A percentile compares a stretch with the other conserved stretches of the same genome.
Conservation (phyloP, 2,113 vertebrate genomes). For the Entosphenus tridentatus region DNA sequence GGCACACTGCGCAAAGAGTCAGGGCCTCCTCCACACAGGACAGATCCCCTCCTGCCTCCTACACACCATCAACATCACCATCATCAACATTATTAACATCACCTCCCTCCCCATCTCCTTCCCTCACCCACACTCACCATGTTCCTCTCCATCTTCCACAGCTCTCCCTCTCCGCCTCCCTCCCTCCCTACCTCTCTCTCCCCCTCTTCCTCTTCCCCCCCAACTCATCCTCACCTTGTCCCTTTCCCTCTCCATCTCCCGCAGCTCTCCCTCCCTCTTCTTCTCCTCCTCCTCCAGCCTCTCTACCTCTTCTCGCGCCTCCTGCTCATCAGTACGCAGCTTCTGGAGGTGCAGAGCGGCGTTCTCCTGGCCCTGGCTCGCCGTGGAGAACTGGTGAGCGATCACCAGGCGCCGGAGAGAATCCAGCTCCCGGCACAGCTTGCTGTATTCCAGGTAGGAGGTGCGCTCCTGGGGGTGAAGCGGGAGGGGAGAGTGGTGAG, state of each 20-base stretch:
- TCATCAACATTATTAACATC: no score
- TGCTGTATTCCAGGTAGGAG: slow-evolving; percentile 71
- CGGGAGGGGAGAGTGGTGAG: no score
- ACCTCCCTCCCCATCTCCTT: no score
- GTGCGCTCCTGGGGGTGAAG: slow-evolving; percentile 33
- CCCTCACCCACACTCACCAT: no score
- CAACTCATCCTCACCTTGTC: slow-evolving; percentile 28
- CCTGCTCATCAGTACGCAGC: slow-evolving; percentile 37
- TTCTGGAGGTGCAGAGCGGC: slow-evolving; percentile 34
- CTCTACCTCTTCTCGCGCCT: slow-evolving; percentile 32
- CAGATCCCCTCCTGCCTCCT: slow-evolving; percentile 14
- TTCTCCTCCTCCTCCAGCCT: slow-evolving; percentile 21
- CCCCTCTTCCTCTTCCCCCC: no score
- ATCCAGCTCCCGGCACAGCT: slow-evolving; percentile 44
- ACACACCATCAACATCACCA: no score
- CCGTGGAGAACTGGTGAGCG: slow-evolving; percentile 52
- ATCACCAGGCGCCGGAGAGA: slow-evolving; percentile 41
- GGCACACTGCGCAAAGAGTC: slow-evolving; percentile 37
- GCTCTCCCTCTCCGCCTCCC: no score
- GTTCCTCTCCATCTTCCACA: no score
- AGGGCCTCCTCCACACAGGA: slow-evolving; percentile 34
- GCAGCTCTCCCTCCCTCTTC: not conserved
- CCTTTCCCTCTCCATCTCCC: slow-evolving; percentile 40
- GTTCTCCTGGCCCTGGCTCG: slow-evolving; percentile 43
- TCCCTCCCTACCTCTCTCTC: no score